These are phyloP conservation scores for Amblyopsis rosae DNA, from an alignment of 2,113 vertebrate genomes.

Conservation along the genomic window DNA sequence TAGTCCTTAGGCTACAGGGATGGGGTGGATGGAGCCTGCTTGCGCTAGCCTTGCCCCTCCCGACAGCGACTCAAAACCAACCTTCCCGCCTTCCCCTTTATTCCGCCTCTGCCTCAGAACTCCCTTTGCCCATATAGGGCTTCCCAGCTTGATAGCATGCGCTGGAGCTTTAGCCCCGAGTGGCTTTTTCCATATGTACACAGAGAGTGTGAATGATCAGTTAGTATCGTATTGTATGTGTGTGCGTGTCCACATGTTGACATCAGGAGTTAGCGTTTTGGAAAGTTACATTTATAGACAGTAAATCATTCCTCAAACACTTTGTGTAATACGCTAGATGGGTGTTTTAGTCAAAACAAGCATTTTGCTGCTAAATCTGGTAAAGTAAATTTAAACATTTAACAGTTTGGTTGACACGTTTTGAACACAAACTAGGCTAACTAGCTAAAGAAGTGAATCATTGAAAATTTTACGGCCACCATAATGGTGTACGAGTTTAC, in stretches of 20 bases:
- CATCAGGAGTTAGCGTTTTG: conserved; percentile 1
- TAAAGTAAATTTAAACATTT: no score
- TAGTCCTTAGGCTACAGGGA: conserved; percentile 49
- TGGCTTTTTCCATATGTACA: conserved; percentile 38
- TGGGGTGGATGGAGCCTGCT: conserved; percentile 50
- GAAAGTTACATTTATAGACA: conserved; percentile 46
- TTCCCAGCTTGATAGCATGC: conserved; percentile 70
- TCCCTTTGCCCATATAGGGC: conserved; percentile 2
- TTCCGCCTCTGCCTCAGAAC: conserved; percentile 7
- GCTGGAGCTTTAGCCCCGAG: conserved; percentile 60
- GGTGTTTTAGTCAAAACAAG: neutral
- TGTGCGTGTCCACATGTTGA: conserved; percentile 14
- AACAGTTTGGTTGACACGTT: no score
- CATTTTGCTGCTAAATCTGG: no score
- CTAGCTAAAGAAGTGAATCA: no score
- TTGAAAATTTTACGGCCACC: no score
- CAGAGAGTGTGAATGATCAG: conserved; percentile 2
- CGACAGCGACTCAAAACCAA: conserved; percentile 24
- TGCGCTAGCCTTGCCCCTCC: conserved; percentile 58
- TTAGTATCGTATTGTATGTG: neutral
- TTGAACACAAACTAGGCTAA: no score
- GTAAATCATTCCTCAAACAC: conserved; percentile 1
- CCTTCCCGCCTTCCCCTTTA: neutral
- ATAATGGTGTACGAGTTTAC: no score
- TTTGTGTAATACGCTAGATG: neutral